Evolutionary conservation across 64 coral and sea anemone species (phyloP), one percentile per base, ranked within the genome.

Genomic region (Dendrophyllia cribrosa): DNA sequence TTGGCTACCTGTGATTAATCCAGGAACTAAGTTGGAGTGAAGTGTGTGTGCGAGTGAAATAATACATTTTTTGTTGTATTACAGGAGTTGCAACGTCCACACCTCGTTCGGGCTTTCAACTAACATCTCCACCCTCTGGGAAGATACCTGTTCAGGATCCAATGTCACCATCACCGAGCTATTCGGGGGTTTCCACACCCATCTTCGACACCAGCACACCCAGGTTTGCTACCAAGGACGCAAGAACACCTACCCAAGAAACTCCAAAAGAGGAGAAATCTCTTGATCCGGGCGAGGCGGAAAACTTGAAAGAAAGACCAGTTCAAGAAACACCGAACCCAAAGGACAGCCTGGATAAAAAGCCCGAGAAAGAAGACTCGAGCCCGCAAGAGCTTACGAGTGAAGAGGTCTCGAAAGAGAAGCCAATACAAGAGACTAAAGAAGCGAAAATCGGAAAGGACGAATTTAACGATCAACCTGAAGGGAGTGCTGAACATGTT

Each of bases 71-170:
- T 56, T 56, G 2, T 56, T 56, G 53, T 5, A 9, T 9, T 56
- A 56, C 5, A 56, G 53, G 53, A 12, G 12, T 56, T 12, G 53
- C 53, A 9, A 9, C 53, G 53, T 56, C 70, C 15, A 16, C 43
- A 15, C 70, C n/a, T 3, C 26, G 13, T 11, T 11, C 70, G 43
- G 25, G 13, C 46, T n/a, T 82, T 6, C 22, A 65, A 0, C 20
- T 82, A 9, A 26, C 7, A 11, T 20, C 17, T 59, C 0, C 58
- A 20, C 0, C 16, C 1, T 65, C 79, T 49, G 79, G 58, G 5
- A 82, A 82, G 59, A 82, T 14, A 11, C 79, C 79, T 49, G 79
- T 49, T 65, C 79, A 82, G 17, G 59, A 82, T 62, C 79, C 79
- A 82, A 64, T 19, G 79, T 61, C 79, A 16, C 79, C 79, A 14